phyloP scores from a whole-genome alignment of 1,140 invertebrate genomes.

The Drosophila sturtevanti region DNA sequence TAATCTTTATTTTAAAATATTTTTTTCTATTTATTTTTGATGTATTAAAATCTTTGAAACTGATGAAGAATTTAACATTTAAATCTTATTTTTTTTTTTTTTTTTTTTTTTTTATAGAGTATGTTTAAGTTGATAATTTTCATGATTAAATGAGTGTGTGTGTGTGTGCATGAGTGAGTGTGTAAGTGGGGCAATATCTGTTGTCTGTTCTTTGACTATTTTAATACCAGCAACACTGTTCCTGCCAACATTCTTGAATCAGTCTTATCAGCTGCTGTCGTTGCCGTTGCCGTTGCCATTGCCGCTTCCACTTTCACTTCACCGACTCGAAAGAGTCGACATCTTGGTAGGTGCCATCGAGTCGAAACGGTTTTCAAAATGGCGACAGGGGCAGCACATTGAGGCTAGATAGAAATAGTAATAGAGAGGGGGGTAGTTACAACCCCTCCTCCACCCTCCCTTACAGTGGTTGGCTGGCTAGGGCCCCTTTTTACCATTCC shows the following conservation, averaged over 20 bases:
- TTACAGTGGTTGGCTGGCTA: not conserved
- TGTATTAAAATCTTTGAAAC: too few relatives aligned
- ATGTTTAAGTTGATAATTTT: not conserved
- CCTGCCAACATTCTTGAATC: not conserved
- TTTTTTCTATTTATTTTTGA: too few relatives aligned
- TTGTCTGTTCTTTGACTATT: not conserved
- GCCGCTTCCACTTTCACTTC: conserved; percentile 43
- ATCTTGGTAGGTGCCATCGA: conserved; percentile 8
- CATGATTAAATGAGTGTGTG: too few relatives aligned
- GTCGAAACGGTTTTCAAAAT: not conserved
- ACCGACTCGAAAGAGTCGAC: not conserved
- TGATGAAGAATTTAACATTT: too few relatives aligned
- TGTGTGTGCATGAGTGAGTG: too few relatives aligned
- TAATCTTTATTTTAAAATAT: too few relatives aligned
- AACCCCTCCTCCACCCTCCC: too few relatives aligned
- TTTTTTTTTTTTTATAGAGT: not conserved
- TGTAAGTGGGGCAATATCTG: not conserved
- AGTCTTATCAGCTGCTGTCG: conserved; percentile 33
- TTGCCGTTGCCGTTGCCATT: conserved; percentile 27
- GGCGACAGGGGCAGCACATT: not conserved
- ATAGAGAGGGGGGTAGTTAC: not conserved
- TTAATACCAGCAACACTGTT: not conserved
- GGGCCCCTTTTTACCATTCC: conserved; percentile 1
- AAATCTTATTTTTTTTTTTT: too few relatives aligned
- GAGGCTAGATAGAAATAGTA: not conserved